Conservation (phyloP, 2,113 vertebrate genomes). For the Tinamus guttatus region DNA sequence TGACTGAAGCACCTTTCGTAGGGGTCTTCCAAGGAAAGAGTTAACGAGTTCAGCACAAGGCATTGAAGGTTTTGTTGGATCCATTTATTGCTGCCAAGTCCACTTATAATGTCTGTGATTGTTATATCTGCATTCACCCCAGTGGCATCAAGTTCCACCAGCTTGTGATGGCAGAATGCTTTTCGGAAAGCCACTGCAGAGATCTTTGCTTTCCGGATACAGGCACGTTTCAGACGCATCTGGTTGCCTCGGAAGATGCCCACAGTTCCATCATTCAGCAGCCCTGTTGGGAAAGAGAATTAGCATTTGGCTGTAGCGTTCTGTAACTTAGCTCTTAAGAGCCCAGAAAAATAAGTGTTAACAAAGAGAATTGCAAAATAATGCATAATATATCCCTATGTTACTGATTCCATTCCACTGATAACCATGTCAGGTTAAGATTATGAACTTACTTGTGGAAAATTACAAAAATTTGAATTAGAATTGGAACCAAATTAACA, state of each 20-base stretch:
- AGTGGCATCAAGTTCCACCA: slow-evolving; percentile 94
- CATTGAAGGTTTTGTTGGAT: slow-evolving; percentile 93
- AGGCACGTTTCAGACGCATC: slow-evolving; percentile 93
- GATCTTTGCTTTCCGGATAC: slow-evolving; percentile 94
- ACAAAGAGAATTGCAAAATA: not conserved
- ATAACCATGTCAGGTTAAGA: not conserved
- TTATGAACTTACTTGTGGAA: not conserved
- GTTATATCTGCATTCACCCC: slow-evolving; percentile 97
- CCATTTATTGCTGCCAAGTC: slow-evolving; percentile 92
- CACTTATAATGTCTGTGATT: slow-evolving; percentile 94
- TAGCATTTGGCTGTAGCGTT: not conserved
- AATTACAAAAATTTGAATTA: not conserved
- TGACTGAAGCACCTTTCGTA: slow-evolving; percentile 89
- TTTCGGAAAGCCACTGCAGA: slow-evolving; percentile 95
- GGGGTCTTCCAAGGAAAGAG: slow-evolving; percentile 94
- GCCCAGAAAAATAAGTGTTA: not conserved
- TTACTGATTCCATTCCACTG: rapidly evolving
- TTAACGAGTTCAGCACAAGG: slow-evolving; percentile 93
- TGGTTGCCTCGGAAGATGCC: slow-evolving; percentile 93
- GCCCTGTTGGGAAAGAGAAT: slow-evolving; percentile 79
- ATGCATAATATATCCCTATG: not conserved
- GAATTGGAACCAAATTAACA: not conserved
- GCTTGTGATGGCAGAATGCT: slow-evolving; percentile 92
- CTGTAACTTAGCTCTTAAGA: not conserved
- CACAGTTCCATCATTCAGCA: slow-evolving; percentile 95